Evolutionary conservation across 2,888 invertebrate genomes (phyloP).

Genomic region (Pocota personata): DNA sequence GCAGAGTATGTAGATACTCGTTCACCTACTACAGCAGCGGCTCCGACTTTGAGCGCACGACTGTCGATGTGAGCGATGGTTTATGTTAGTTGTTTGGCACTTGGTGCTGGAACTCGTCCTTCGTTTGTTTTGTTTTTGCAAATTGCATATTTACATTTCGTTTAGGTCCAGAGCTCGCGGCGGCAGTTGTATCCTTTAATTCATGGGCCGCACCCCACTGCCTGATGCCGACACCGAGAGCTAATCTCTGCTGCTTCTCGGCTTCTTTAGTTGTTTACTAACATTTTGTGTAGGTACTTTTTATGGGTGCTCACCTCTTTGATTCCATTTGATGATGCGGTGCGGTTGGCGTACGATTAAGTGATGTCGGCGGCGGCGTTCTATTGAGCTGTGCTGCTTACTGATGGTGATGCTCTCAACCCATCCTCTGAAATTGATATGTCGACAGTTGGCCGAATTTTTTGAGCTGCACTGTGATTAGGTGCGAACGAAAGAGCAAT

Average conservation of each 20-base stretch:
- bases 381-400: slow-evolving; percentile 18
- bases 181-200: slow-evolving; percentile 58
- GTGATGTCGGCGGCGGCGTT: slow-evolving; percentile 56
- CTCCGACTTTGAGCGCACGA: slow-evolving; percentile 53
- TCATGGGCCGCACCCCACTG: slow-evolving; percentile 32
- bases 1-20: slow-evolving; percentile 20
- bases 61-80: slow-evolving; percentile 63
- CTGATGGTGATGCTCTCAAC: not conserved
- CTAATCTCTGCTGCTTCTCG: slow-evolving; percentile 40
- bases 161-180: slow-evolving; percentile 43
- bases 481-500: slow-evolving; percentile 59
- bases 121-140: slow-evolving; percentile 64
- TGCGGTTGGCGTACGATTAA: slow-evolving; percentile 61
- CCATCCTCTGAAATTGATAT: slow-evolving; percentile 48
- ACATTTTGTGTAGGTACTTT: slow-evolving; percentile 52
- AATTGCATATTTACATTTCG: slow-evolving; percentile 73
- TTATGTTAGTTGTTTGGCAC: slow-evolving; percentile 60
- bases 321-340: slow-evolving; percentile 67
- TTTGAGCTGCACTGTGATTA: slow-evolving; percentile 42
- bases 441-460: slow-evolving; percentile 67
- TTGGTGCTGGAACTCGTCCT: slow-evolving; percentile 59
- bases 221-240: slow-evolving; percentile 9
- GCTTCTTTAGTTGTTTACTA: slow-evolving; percentile 50
- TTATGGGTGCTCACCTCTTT: slow-evolving; percentile 59
- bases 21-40: slow-evolving; percentile 34